Percentiles rank a stretch among this genome's conserved stretches.
Conservation (phyloP, 2,888 invertebrate genomes). For the Anthophora plumipes region DNA sequence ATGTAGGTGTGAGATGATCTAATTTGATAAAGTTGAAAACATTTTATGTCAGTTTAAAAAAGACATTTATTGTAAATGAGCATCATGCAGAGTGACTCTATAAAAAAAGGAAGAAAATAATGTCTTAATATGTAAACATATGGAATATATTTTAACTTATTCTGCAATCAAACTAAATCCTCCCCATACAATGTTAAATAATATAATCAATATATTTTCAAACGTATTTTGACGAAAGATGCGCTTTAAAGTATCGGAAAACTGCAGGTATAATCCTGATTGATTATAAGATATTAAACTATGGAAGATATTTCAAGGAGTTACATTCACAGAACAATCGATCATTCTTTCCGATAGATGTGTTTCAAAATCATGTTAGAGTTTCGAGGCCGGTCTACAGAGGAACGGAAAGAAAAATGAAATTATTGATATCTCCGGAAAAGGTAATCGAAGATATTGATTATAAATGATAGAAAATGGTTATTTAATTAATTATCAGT, state of each 20-base stretch:
- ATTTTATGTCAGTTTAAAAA: no score
- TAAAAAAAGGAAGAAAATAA: no score
- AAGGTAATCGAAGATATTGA: neutral
- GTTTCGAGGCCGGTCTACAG: neutral
- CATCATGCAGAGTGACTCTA: no score
- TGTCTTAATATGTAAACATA: no score
- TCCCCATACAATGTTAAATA: no score
- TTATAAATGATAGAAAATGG: conserved; percentile 26
- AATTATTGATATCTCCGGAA: neutral
- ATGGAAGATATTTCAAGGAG: conserved; percentile 25
- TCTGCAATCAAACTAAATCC: neutral
- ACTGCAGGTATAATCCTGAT: conserved; percentile 37
- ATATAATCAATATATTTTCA: neutral
- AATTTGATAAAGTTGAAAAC: no score
- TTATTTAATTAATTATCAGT: neutral
- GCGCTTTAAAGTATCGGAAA: neutral
- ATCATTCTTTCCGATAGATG: conserved; percentile 46
- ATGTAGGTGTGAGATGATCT: no score
- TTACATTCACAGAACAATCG: conserved; percentile 39
- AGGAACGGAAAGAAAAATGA: conserved; percentile 31
- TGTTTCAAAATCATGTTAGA: conserved; percentile 42
- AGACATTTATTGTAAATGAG: no score
- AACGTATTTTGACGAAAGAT: neutral
- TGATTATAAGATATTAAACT: conserved; percentile 38
- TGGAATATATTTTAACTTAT: no score